Conservation (phyloP, 2,888 invertebrate species). For the Melieria crassipennis region DNA sequence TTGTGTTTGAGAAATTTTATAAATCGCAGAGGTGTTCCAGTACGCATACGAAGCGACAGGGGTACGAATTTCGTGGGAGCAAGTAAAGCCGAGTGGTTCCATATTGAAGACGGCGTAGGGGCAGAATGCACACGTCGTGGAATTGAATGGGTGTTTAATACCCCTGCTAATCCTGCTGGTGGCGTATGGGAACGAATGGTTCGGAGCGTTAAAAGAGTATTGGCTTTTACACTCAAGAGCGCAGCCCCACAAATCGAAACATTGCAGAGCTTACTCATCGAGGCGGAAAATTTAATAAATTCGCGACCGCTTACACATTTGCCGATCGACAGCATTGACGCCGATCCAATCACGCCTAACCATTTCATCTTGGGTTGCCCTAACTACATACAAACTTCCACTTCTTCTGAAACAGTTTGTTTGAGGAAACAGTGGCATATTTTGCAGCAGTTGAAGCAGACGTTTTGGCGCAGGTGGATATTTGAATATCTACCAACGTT, state of each 20-base stretch:
- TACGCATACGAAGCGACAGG: slow-evolving; percentile 37
- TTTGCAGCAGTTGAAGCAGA: not conserved
- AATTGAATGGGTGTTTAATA: slow-evolving; percentile 39
- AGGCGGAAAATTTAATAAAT: too few species aligned
- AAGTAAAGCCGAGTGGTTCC: slow-evolving; percentile 25
- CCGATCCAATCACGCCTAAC: not conserved
- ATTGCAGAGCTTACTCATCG: too few species aligned
- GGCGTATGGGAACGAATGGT: too few species aligned
- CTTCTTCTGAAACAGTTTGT: not conserved
- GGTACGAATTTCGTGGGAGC: slow-evolving; percentile 40
- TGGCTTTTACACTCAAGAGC: too few species aligned
- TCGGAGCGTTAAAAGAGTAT: too few species aligned
- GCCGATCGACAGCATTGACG: not conserved
- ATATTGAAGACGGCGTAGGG: not conserved
- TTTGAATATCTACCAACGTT: slow-evolving; percentile 9
- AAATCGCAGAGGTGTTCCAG: slow-evolving; percentile 34
- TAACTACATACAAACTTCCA: not conserved
- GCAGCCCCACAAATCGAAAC: too few species aligned
- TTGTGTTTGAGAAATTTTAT: slow-evolving; percentile 38
- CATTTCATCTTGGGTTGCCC: not conserved
- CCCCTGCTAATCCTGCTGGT: not conserved
- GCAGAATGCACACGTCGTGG: slow-evolving; percentile 17
- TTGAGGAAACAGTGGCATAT: not conserved
- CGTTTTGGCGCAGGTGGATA: slow-evolving; percentile 10
- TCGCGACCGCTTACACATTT: not conserved